These are phyloP conservation scores for Ellobius talpinus DNA, from an alignment of 2,113 vertebrate species.

Conservation along the genomic window DNA sequence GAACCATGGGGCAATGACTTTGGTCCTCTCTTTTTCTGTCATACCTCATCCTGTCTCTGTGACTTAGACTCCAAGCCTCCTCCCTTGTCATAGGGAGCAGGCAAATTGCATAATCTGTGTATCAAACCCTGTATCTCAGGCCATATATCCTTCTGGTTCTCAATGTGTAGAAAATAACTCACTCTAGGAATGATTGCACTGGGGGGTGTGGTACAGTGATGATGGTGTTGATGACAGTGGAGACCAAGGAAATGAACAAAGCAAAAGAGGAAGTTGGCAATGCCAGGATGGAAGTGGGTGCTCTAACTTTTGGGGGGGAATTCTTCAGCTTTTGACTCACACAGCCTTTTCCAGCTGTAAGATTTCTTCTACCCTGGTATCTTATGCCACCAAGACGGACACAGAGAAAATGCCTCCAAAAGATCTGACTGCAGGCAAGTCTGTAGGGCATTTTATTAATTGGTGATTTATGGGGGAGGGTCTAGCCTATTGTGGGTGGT, in stretches of 20 bases:
- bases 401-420: neutral
- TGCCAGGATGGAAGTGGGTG: neutral
- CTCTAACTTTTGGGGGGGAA: conserved; percentile 8
- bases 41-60: neutral
- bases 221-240: neutral
- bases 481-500: neutral
- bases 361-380: neutral
- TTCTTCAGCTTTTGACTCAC: conserved; percentile 10
- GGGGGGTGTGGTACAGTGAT: neutral
- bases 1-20: neutral
- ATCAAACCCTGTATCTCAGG: neutral
- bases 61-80: neutral
- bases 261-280: conserved; percentile 24
- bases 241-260: neutral
- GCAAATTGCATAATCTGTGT: conserved; percentile 48
- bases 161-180: neutral
- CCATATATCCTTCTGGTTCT: neutral
- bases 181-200: neutral
- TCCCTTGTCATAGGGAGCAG: neutral
- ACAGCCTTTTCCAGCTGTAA: neutral
- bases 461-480: neutral
- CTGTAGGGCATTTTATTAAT: neutral
- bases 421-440: neutral
- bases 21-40: neutral
- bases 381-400: neutral